Evolutionary conservation across 2,888 invertebrate species (phyloP).

Genomic region (Deilephila elpenor): DNA sequence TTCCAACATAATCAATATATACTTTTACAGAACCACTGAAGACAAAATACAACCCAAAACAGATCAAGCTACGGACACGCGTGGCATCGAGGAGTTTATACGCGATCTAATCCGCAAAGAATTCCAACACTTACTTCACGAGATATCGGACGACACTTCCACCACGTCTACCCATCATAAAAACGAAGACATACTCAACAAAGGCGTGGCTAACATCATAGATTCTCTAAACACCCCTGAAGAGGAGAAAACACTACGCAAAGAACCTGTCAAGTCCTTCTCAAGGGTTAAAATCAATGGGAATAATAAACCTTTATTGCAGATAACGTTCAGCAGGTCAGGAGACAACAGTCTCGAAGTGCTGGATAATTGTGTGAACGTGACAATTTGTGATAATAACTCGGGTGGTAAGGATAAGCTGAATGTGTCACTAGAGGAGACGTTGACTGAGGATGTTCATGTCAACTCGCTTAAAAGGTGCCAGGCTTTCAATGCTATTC

Average conservation of each 20-base stretch:
- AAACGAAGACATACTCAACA: slow-evolving; percentile 66
- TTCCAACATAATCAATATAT: neutral
- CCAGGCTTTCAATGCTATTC: slow-evolving; percentile 81
- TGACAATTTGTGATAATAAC: slow-evolving; percentile 66
- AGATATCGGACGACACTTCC: slow-evolving; percentile 62
- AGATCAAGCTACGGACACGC: slow-evolving; percentile 75
- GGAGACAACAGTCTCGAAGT: slow-evolving; percentile 77
- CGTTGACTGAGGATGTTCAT: slow-evolving; percentile 65
- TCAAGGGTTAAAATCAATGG: slow-evolving; percentile 77
- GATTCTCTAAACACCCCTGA: slow-evolving; percentile 62
- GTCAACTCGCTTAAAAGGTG: slow-evolving; percentile 74
- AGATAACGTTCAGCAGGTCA: slow-evolving; percentile 70
- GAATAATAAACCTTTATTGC: slow-evolving; percentile 75
- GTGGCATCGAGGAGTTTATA: slow-evolving; percentile 74
- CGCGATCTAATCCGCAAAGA: slow-evolving; percentile 73
- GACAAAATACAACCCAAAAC: slow-evolving; percentile 53
- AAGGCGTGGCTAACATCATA: slow-evolving; percentile 69
- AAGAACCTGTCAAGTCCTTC: slow-evolving; percentile 64
- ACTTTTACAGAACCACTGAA: slow-evolving; percentile 48
- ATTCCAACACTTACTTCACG: slow-evolving; percentile 67
- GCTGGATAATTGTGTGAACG: slow-evolving; percentile 75
- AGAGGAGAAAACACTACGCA: slow-evolving; percentile 45
- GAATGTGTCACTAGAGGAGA: slow-evolving; percentile 63
- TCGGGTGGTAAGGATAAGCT: slow-evolving; percentile 55
- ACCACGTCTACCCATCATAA: slow-evolving; percentile 40